Percentiles rank a stretch among this genome's conserved stretches.
Evolutionary conservation across 2,113 vertebrate species (phyloP).

Genomic region (Tichodroma muraria): DNA sequence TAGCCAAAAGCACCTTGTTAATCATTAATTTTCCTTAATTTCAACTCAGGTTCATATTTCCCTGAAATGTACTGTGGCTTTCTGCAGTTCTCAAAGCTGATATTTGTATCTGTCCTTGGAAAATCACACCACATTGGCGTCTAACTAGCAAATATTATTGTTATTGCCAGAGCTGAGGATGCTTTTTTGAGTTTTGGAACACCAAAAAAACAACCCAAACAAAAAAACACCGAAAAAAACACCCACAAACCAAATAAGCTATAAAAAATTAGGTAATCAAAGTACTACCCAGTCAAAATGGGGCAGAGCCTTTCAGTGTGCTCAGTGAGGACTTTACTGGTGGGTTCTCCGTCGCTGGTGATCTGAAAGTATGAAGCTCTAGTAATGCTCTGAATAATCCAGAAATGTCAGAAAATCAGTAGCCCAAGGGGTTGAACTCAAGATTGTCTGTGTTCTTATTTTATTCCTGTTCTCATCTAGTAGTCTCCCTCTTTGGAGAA

Average conservation of each 20-base stretch:
- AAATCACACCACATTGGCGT: neutral
- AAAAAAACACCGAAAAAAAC: neutral
- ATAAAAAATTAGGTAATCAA: neutral
- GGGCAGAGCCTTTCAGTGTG: neutral
- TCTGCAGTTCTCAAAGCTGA: neutral
- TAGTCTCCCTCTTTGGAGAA: neutral
- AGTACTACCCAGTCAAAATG: neutral
- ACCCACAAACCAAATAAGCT: neutral
- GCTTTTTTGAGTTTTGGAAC: neutral
- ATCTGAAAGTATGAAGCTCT: neutral
- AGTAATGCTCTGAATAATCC: neutral
- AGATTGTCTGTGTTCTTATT: neutral
- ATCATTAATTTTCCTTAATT: neutral
- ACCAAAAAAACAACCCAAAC: neutral
- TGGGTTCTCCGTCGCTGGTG: neutral
- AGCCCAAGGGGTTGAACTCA: neutral
- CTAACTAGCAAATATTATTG: neutral
- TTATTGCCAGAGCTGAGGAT: neutral
- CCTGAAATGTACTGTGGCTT: neutral
- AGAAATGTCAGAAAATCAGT: neutral
- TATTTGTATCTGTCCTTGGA: neutral
- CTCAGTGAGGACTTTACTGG: neutral
- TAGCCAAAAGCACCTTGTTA: neutral
- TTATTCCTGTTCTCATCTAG: neutral
- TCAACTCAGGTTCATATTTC: neutral